phyloP scores from a whole-genome alignment of 2,113 vertebrate species.

The Cynopterus brachyotis region DNA sequence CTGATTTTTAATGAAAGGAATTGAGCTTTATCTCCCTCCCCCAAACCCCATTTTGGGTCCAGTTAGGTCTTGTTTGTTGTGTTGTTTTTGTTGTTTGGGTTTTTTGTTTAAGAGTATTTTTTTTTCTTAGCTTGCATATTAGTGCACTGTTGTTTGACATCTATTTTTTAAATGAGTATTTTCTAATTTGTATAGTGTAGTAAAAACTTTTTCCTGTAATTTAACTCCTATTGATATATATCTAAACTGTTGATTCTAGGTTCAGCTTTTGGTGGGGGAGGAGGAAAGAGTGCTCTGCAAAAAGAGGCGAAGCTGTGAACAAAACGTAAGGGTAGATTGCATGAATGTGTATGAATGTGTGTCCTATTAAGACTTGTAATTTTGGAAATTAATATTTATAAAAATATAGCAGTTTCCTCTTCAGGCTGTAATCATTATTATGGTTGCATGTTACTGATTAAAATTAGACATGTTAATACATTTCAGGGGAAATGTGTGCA shows the following conservation, averaged over 20 bases:
- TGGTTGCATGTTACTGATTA: constrained; percentile 28
- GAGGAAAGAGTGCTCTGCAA: neutral
- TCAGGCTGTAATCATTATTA: neutral
- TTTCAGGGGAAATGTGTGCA: neutral
- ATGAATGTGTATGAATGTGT: neutral
- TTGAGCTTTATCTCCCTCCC: neutral
- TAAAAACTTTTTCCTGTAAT: neutral
- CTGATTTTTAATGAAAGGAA: constrained; percentile 82
- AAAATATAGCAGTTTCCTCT: neutral
- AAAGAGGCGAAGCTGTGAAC: neutral
- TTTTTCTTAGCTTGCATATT: neutral
- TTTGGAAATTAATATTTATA: neutral
- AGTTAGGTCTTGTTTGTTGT: neutral
- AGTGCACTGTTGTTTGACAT: neutral
- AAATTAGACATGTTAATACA: neutral
- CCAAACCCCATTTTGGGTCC: constrained; percentile 12
- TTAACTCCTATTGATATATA: neutral
- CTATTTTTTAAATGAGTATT: constrained; percentile 7
- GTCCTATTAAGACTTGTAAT: neutral
- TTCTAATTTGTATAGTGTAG: neutral
- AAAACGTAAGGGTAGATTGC: neutral
- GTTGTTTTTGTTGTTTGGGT: neutral
- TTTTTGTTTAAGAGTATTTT: neutral
- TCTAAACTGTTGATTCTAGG: neutral
- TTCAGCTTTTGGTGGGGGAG: neutral